phyloP scores from a whole-genome alignment of 2,888 invertebrate genomes.

The Clanis bilineata region DNA sequence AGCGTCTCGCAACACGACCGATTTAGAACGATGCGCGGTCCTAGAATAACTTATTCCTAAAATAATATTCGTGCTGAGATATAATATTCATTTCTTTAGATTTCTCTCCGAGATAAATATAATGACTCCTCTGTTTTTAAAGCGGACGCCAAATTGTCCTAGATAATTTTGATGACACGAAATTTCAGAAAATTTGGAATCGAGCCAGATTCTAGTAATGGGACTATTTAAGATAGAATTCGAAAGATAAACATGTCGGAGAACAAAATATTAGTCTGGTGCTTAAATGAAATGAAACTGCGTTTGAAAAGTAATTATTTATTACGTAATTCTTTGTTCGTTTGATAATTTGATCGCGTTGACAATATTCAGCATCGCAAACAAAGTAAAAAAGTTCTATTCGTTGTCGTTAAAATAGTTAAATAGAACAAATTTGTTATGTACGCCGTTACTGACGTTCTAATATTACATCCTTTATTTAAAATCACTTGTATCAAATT shows the following conservation, averaged over 20 bases:
- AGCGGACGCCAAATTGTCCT: conserved; percentile 73
- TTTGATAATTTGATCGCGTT: conserved; percentile 36
- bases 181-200: conserved; percentile 65
- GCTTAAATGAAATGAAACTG: conserved; percentile 32
- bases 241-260: conserved; percentile 18
- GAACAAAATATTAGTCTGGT: conserved; percentile 18
- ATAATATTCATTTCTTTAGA: conserved; percentile 55
- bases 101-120: conserved; percentile 67
- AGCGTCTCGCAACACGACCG: conserved; percentile 20
- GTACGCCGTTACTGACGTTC: neutral
- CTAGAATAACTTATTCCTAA: conserved; percentile 40
- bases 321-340: conserved; percentile 68
- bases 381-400: conserved; percentile 33
- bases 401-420: conserved; percentile 1
- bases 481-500: conserved; percentile 15
- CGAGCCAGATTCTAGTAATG: conserved; percentile 55
- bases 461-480: conserved; percentile 3
- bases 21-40: conserved; percentile 37
- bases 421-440: conserved; percentile 1
- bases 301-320: conserved; percentile 54
- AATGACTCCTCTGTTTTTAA: conserved; percentile 68
- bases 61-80: conserved; percentile 50
- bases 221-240: conserved; percentile 34
- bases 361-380: conserved; percentile 39
- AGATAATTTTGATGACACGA: conserved; percentile 75